Evolutionary conservation across 2,888 invertebrate species (phyloP).

Genomic region (Onchidella celtica): DNA sequence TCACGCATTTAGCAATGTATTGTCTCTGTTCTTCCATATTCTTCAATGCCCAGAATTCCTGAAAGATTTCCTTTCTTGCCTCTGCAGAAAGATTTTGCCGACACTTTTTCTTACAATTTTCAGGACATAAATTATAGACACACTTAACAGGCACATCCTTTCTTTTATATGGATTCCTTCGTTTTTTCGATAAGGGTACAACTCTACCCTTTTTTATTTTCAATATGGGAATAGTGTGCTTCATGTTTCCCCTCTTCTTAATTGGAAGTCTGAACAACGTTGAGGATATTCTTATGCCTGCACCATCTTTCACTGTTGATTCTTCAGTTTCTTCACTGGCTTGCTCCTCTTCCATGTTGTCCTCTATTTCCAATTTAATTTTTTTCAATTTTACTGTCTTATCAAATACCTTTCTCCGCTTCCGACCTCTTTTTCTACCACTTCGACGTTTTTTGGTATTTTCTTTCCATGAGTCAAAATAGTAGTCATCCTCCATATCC

Average conservation of each 20-base stretch:
- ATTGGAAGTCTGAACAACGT: neutral
- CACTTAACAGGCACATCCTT: neutral
- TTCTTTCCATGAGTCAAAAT: neutral
- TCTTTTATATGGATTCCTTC: conserved; percentile 22
- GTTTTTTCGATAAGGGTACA: neutral
- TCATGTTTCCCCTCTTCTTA: neutral
- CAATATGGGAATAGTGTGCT: neutral
- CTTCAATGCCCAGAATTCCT: conserved; percentile 10
- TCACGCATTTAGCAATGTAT: conserved; percentile 25
- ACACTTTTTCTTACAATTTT: conserved; percentile 24
- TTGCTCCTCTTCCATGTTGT: neutral
- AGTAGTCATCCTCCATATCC: neutral
- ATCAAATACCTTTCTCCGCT: neutral
- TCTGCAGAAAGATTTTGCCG: conserved; percentile 14
- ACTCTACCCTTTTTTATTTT: neutral
- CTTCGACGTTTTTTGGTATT: neutral
- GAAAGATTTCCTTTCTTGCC: conserved; percentile 19
- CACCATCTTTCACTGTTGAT: neutral
- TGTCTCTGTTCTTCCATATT: conserved; percentile 26
- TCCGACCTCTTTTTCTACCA: neutral
- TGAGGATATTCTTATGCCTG: neutral
- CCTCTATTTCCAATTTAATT: neutral
- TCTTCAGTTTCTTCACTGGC: neutral
- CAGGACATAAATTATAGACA: conserved; percentile 19
- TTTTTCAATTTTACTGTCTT: conserved; percentile 9